Conservation (phyloP, 2,797 vertebrate genomes). For the Xenentodon cancila region DNA sequence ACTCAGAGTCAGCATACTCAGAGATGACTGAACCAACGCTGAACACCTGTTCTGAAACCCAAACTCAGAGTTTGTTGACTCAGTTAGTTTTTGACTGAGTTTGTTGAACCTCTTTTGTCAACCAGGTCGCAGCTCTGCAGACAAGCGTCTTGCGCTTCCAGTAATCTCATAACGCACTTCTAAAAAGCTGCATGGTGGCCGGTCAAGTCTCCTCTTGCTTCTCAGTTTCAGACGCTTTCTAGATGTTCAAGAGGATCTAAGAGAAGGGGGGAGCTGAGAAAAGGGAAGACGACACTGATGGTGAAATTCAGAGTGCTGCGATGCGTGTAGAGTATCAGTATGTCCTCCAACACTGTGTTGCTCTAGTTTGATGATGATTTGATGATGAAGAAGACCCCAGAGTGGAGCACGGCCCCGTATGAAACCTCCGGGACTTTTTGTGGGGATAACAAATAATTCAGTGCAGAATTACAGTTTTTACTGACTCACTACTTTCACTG, state of each 20-base stretch:
- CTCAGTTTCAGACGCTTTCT: slow-evolving; percentile 39
- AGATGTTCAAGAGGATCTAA: slow-evolving; percentile 59
- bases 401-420: background rate
- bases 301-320: too few species aligned
- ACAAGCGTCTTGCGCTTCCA: slow-evolving; percentile 35
- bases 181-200: slow-evolving; percentile 40
- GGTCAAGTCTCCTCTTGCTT: slow-evolving; percentile 32
- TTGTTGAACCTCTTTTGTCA: too few species aligned
- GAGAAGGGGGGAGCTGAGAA: slow-evolving; percentile 27
- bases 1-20: too few species aligned
- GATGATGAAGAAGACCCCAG: too few species aligned
- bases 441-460: slow-evolving; percentile 17
- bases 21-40: too few species aligned
- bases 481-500: slow-evolving; percentile 46
- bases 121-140: slow-evolving; percentile 13
- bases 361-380: slow-evolving; percentile 21
- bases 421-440: slow-evolving; percentile 19
- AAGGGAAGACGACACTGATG: background rate
- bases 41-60: too few species aligned
- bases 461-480: slow-evolving; percentile 43
- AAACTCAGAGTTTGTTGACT: too few species aligned
- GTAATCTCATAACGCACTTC: slow-evolving; percentile 43
- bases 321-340: too few species aligned
- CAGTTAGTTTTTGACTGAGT: too few species aligned
- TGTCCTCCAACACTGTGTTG: background rate